Conservation (phyloP, 1,140 invertebrate genomes). For the Akabosia matsudoensis region DNA sequence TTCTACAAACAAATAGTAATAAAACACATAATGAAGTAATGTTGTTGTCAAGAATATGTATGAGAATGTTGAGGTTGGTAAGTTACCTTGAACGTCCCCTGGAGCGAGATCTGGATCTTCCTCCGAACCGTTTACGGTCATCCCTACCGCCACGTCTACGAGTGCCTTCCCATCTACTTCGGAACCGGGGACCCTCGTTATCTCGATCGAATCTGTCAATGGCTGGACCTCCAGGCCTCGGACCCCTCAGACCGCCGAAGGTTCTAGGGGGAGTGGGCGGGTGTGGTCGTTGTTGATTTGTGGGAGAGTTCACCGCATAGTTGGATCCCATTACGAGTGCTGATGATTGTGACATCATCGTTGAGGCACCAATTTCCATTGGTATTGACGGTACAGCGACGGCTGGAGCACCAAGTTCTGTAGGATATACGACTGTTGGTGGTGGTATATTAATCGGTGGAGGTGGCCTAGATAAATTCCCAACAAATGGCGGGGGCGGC, state of each 20-base stretch:
- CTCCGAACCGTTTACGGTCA: neutral
- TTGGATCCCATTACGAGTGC: neutral
- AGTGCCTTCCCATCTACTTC: neutral
- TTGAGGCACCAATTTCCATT: neutral
- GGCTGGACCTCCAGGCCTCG: neutral
- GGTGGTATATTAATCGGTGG: neutral
- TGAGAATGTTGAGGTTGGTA: neutral
- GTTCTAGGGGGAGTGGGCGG: neutral
- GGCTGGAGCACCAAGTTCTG: no score
- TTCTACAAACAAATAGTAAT: neutral
- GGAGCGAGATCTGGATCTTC: neutral
- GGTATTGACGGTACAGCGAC: neutral
- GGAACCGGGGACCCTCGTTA: neutral
- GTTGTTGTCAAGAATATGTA: no score
- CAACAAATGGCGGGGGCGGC: constrained; percentile 31
- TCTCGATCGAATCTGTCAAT: neutral
- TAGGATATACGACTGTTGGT: neutral
- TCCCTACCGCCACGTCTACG: neutral
- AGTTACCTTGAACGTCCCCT: neutral
- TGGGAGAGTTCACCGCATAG: neutral
- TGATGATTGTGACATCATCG: neutral
- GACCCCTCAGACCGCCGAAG: neutral
- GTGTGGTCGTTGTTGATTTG: no score
- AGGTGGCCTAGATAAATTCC: neutral
- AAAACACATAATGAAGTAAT: neutral